Evolutionary conservation across 2,797 vertebrate genomes (phyloP), one percentile per base, ranked within the genome.

Genomic region (Trachurus trachurus): DNA sequence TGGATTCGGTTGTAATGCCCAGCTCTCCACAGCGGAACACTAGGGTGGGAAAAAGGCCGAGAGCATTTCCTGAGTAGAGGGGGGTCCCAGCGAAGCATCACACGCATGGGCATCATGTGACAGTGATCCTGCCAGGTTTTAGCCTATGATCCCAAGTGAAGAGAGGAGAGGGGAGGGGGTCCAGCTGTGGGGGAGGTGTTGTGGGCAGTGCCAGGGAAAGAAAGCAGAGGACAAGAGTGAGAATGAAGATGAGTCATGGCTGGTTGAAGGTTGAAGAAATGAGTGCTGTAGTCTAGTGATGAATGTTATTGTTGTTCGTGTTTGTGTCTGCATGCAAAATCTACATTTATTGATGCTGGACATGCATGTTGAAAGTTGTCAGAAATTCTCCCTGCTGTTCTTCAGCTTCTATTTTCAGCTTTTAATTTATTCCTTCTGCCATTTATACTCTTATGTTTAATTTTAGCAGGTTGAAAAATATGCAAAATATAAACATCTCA

Each of bases 81-180:
- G 94, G 94, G 94, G 94, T 95, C 94, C 93, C 90, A 95, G 93
- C 45, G 87, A 95, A 94, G 95, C 93, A 94, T 95, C 93, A 93
- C 92, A 91, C 45, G 89, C 88, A 88, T 88, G 89, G 88, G 94
- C 92, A 94, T 95, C 90, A 74, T 92, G 88, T 95, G 93, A 94
- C 91, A 89, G 74, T 52, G 71, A 87, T 88, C 71, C 83, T 90
- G 91, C 91, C 93, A 94, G 90, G 82, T 76, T 87, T 66, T 60
- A 89, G 90, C 80, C 87, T 78, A 54, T 89, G 89, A 93, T 92
- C 87, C 87, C 72, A 21, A 83, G 80, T 76, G 71, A 78, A 82
- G 86, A 85, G 76, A 85, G 67, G 52, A 79, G 61, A 11, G 70
- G 69, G 81, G 34, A 1, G 65, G 16, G 76, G 86, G 74, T 73